Conservation (phyloP, 2,888 invertebrate genomes). For the Disparrhopalites patrizii region DNA sequence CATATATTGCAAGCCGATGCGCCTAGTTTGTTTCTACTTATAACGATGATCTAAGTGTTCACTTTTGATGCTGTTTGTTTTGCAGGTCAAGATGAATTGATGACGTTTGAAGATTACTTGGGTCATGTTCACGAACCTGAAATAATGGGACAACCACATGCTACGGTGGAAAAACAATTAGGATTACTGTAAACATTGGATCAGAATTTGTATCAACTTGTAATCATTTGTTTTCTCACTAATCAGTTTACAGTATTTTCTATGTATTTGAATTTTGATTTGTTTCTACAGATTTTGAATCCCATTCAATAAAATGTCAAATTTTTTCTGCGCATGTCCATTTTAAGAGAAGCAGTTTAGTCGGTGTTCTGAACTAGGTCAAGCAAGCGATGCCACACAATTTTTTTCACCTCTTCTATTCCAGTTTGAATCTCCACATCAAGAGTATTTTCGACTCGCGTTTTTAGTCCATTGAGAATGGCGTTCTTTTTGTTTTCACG, state of each 20-base stretch:
- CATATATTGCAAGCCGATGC: neutral
- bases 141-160: conserved; percentile 74
- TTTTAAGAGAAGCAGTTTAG: neutral
- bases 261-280: neutral
- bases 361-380: conserved; percentile 53
- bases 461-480: conserved; percentile 59
- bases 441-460: conserved; percentile 56
- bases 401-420: conserved; percentile 66
- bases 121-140: conserved; percentile 69
- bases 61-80: conserved; percentile 5
- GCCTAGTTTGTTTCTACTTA: neutral
- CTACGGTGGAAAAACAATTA: conserved; percentile 62
- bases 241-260: neutral
- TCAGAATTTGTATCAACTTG: neutral
- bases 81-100: conserved; percentile 65
- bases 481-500: conserved; percentile 61
- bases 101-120: conserved; percentile 74
- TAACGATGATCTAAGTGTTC: neutral
- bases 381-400: conserved; percentile 60
- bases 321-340: neutral
- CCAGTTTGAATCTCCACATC: conserved; percentile 59
- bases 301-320: neutral
- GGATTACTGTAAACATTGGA: conserved; percentile 5
- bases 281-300: neutral
- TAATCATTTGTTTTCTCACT: neutral